These are phyloP conservation scores for Aplysia californica DNA, from an alignment of 1,140 invertebrate species.

Conservation along the genomic window DNA sequence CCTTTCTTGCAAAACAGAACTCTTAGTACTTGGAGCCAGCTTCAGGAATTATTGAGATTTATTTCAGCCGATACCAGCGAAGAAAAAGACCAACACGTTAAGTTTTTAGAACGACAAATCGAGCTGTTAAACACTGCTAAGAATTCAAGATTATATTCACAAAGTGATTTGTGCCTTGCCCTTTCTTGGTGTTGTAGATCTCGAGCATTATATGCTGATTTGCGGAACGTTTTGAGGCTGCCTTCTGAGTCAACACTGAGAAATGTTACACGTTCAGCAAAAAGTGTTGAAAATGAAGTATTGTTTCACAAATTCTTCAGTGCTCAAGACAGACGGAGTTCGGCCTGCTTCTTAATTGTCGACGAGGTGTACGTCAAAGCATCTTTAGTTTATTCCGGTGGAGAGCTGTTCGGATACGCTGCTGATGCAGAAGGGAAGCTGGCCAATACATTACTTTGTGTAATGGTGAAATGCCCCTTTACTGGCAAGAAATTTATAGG, in stretches of 20 bases:
- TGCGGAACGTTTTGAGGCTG: neutral
- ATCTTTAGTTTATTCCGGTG: neutral
- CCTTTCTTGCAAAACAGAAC: neutral
- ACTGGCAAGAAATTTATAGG: neutral
- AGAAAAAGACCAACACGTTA: neutral
- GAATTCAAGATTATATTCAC: neutral
- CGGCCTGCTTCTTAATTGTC: neutral
- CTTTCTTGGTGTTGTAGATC: neutral
- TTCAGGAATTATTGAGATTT: neutral
- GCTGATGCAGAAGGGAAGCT: neutral
- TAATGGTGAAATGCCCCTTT: neutral
- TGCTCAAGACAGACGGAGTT: neutral
- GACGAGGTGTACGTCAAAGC: neutral
- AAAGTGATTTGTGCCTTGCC: neutral
- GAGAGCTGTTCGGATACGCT: neutral
- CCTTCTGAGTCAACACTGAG: constrained; percentile 1
- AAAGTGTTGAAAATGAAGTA: neutral
- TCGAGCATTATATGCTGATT: neutral
- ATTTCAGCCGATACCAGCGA: neutral
- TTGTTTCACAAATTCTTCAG: neutral
- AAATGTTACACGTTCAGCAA: neutral
- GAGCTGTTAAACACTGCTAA: no score
- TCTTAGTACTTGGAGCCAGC: neutral
- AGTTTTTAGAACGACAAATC: no score
- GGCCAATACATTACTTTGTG: neutral